Evolutionary conservation across 2,113 vertebrate genomes (phyloP).

Genomic region (Cygnus atratus): DNA sequence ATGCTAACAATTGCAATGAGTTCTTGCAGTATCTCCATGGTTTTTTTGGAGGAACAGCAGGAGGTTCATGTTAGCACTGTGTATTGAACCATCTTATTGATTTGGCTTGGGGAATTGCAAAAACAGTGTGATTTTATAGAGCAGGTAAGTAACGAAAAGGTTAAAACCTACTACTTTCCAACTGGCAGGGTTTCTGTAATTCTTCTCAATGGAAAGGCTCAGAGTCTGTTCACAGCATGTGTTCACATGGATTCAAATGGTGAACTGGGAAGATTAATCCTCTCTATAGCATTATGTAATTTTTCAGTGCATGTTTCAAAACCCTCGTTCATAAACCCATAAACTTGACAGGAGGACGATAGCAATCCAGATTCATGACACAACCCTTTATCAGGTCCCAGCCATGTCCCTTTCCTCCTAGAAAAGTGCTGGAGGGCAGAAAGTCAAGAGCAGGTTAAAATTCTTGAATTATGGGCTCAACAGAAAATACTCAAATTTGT

Average conservation of each 20-base stretch:
- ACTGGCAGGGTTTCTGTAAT: neutral
- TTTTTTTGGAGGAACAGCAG: neutral
- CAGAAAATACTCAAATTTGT: neutral
- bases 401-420: neutral
- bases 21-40: neutral
- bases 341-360: neutral
- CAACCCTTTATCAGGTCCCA: neutral
- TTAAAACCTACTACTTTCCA: neutral
- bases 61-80: neutral
- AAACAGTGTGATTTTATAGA: neutral
- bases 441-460: neutral
- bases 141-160: neutral
- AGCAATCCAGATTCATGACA: neutral
- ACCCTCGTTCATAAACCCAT: neutral
- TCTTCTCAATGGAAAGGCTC: neutral
- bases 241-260: neutral
- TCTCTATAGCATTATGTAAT: neutral
- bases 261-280: constrained; percentile 21
- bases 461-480: neutral
- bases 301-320: neutral
- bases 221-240: neutral
- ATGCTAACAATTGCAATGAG: neutral
- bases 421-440: neutral
- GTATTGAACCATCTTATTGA: neutral
- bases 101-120: neutral